Conservation (phyloP, 2,888 invertebrate genomes). For the Euplagia quadripunctaria region DNA sequence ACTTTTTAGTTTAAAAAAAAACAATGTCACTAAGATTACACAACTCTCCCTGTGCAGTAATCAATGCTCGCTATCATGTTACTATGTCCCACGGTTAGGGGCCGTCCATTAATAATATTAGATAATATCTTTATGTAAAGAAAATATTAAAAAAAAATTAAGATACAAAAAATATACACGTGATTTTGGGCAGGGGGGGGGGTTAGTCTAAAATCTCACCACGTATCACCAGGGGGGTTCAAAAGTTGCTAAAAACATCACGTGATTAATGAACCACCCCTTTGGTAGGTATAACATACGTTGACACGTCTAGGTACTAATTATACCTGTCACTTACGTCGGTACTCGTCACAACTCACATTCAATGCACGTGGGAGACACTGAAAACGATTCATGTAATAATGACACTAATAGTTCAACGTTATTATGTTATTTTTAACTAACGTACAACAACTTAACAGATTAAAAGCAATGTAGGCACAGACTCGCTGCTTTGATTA, state of each 20-base stretch:
- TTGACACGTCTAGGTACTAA: conserved; percentile 24
- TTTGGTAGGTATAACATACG: conserved; percentile 20
- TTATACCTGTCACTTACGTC: conserved; percentile 28
- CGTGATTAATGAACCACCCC: too few relatives aligned
- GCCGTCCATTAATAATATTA: too few relatives aligned
- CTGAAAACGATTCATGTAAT: conserved; percentile 39
- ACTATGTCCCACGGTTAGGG: conserved; percentile 19
- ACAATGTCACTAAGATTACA: not conserved
- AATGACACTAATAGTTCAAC: conserved; percentile 32
- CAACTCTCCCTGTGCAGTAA: not conserved
- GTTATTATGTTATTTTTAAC: conserved; percentile 41
- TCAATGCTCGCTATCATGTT: conserved; percentile 13
- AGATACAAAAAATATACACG: too few relatives aligned
- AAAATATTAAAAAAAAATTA: too few relatives aligned
- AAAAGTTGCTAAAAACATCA: too few relatives aligned
- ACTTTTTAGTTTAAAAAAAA: not conserved
- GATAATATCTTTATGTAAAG: too few relatives aligned
- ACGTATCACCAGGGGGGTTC: too few relatives aligned
- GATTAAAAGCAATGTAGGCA: conserved; percentile 12
- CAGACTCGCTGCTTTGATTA: conserved; percentile 9
- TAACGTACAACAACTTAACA: conserved; percentile 7
- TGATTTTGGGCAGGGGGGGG: too few relatives aligned
- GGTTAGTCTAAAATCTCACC: too few relatives aligned
- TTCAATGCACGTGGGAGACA: conserved; percentile 38
- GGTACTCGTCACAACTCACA: conserved; percentile 27